Evolutionary conservation across 2,113 vertebrate genomes (phyloP), one percentile per base, ranked within the genome.

Genomic region (Hiodon tergisus): DNA sequence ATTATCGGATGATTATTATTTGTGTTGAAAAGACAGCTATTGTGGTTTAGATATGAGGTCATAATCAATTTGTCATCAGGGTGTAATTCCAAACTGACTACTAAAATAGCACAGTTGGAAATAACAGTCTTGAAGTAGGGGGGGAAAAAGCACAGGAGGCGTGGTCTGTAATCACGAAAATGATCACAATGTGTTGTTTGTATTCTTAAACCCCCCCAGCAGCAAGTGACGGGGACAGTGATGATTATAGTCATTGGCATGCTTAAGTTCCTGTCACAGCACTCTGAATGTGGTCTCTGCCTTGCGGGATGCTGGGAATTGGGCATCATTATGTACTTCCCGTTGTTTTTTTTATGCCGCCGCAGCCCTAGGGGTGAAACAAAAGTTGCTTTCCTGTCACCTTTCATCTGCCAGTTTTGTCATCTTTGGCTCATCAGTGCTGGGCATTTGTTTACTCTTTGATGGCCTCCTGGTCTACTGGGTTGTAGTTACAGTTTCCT

Each of bases 31-130:
- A 31, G 31, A 31, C 31, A 31, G 6, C n/a, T 63, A 63, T 31
- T 17, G 62, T 31, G 62, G 54, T 47, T 13, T 8, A 31, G 48
- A 55, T 62, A 54, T 48, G 53, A 3, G 46, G 54, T 17, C 69
- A 11, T 71, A 71, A 71, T 71, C 54, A 31, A 48, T 54, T 47
- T 66, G 52, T 66, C 72, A 65, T 74, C 66, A 70, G 58, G 60
- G 67, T 74, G 63, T 13, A 68, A 67, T 71, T 69, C 54, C 67
- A 74, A 48, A 65, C 73, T 46, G 69, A 71, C 71, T 71, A 57
- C 54, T 52, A 47, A 74, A 71, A 51, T 77, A 80, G 72, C 60
- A 59, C 60, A 70, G 60, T 58, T n/a, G 10, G 71, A 17, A 47
- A 16, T 14, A 66, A 47, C 46, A 0, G 31, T 53, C 14, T 2